Percentiles rank a stretch among this genome's conserved stretches.
Evolutionary conservation across 1,140 invertebrate species (phyloP).

Genomic region (Danaus plexippus): DNA sequence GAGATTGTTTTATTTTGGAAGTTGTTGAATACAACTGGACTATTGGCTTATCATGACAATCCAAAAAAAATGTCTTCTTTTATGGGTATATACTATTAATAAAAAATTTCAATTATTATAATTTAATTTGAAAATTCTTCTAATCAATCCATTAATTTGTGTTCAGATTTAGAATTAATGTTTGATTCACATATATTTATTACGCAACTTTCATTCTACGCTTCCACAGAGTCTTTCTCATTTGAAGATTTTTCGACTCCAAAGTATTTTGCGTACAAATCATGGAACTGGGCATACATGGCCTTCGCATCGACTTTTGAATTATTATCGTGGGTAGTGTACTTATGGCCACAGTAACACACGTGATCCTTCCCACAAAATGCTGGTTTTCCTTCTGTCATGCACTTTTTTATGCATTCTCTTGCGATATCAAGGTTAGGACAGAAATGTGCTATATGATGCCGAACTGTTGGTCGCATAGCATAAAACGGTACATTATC

Average conservation of each 20-base stretch:
- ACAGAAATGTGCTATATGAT: slow-evolving; percentile 62
- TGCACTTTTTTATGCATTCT: slow-evolving; percentile 44
- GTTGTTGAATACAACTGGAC: too few relatives aligned
- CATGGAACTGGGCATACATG: slow-evolving; percentile 36
- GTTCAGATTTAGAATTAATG: too few relatives aligned
- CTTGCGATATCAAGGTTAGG: slow-evolving; percentile 45
- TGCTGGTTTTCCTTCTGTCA: slow-evolving; percentile 42
- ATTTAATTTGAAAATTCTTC: too few relatives aligned
- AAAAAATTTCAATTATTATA: too few relatives aligned
- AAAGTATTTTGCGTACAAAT: slow-evolving; percentile 54
- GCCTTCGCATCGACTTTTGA: slow-evolving; percentile 10
- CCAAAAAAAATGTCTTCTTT: too few relatives aligned
- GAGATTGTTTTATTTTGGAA: too few relatives aligned
- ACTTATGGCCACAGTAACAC: slow-evolving; percentile 57
- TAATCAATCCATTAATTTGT: too few relatives aligned
- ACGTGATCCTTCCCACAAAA: slow-evolving; percentile 61
- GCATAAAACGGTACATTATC: neutral
- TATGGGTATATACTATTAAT: too few relatives aligned
- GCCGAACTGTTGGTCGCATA: slow-evolving; percentile 22
- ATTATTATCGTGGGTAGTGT: slow-evolving; percentile 16
- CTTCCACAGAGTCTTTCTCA: slow-evolving; percentile 1
- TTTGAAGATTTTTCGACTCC: slow-evolving; percentile 24
- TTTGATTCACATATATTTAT: too few relatives aligned
- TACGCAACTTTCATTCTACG: neutral
- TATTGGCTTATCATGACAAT: too few relatives aligned